A percentile compares a stretch with the other conserved stretches of the same genome.
phyloP scores from a whole-genome alignment of 2,888 invertebrate species.

The Scelioninae gen. 1 region DNA sequence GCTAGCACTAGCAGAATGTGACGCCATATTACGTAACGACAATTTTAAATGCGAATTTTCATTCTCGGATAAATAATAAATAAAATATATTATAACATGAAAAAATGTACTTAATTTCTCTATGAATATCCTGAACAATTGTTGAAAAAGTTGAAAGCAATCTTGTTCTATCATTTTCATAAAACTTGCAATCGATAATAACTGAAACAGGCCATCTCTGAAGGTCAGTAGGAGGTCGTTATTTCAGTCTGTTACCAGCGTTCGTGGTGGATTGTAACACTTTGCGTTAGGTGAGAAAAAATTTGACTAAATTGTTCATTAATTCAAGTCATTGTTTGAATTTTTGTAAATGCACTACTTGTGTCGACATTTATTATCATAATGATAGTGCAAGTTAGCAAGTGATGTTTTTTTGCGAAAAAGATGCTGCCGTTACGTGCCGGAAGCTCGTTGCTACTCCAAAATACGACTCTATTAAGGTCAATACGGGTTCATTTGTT shows the following conservation, averaged over 20 bases:
- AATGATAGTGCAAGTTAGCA: not conserved
- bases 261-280: slow-evolving; percentile 74
- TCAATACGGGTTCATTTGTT: slow-evolving; percentile 49
- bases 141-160: too few relatives aligned
- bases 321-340: not conserved
- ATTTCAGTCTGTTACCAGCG: slow-evolving; percentile 79
- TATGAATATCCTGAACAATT: not conserved
- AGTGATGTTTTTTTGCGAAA: slow-evolving; percentile 17
- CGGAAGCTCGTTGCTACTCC: slow-evolving; percentile 69
- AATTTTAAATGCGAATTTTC: slow-evolving; percentile 1
- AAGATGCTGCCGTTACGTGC: slow-evolving; percentile 74
- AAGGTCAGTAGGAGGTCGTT: slow-evolving; percentile 65
- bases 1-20: too few relatives aligned
- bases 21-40: not conserved
- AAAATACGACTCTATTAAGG: slow-evolving; percentile 72
- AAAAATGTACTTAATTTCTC: not conserved
- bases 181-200: slow-evolving; percentile 41
- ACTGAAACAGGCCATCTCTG: slow-evolving; percentile 40
- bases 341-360: slow-evolving; percentile 1
- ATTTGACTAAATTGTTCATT: slow-evolving; percentile 27
- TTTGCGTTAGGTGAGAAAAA: slow-evolving; percentile 74
- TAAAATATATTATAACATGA: not conserved
- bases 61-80: not conserved
- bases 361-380: not conserved
- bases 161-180: slow-evolving; percentile 6